A percentile compares a stretch with the other conserved stretches of the same genome.
Evolutionary conservation across 92 coral and sea anemone genomes (phyloP).

Genomic region (Plumapathes pennacea): DNA sequence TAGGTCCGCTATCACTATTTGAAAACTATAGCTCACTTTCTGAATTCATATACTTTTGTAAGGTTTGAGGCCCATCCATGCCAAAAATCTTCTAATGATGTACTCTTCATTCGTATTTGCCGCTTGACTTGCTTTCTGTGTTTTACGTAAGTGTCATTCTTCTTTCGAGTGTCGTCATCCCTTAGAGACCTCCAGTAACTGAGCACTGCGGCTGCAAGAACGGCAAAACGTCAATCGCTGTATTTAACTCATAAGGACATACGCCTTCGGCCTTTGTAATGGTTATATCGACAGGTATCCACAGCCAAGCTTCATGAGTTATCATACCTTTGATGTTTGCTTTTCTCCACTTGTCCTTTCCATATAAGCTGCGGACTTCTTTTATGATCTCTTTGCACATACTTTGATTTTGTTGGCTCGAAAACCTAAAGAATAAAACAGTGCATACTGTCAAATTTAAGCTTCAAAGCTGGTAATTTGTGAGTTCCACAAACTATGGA

Average conservation of each 20-base stretch:
- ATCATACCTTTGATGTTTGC: conserved; percentile 17
- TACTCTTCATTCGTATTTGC: conserved; percentile 8
- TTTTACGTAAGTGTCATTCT: conserved; percentile 6
- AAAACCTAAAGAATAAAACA: conserved; percentile 27
- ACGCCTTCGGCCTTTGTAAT: no score
- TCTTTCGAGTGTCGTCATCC: conserved; percentile 19
- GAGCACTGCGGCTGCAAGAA: conserved; percentile 5
- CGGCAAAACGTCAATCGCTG: not conserved
- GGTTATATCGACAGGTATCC: no score
- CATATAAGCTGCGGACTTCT: conserved; percentile 29
- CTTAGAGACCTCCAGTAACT: conserved; percentile 19
- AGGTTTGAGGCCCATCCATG: no score
- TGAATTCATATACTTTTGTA: no score
- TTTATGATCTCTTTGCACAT: conserved; percentile 4
- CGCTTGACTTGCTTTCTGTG: conserved; percentile 9
- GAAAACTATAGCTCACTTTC: no score
- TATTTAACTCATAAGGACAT: no score
- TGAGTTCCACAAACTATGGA: no score
- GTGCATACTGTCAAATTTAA: no score
- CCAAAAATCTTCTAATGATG: no score
- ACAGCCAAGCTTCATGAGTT: no score
- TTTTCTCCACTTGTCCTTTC: conserved; percentile 29
- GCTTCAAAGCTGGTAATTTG: no score
- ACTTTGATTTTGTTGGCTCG: conserved; percentile 18
- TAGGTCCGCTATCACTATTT: no score